Evolutionary conservation across 2,888 invertebrate genomes (phyloP).

Genomic region (Netelia fuscicornis): DNA sequence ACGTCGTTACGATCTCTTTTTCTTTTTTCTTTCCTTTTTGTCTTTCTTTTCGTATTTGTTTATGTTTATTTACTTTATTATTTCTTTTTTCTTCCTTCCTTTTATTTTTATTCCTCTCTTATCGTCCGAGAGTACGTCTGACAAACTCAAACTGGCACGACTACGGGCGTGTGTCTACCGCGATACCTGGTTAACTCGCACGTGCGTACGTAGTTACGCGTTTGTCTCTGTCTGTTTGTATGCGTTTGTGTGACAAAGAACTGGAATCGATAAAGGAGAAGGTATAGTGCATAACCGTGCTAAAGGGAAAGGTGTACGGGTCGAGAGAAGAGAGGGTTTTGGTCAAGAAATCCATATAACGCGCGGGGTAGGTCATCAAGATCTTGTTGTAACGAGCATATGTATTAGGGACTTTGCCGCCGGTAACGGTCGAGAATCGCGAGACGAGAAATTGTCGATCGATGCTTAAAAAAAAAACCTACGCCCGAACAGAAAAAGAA

Average conservation of each 20-base stretch:
- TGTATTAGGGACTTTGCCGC: neutral
- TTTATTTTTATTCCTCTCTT: neutral
- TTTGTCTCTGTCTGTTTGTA: neutral
- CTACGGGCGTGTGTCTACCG: neutral
- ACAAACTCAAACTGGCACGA: neutral
- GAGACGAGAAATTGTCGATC: constrained; percentile 35
- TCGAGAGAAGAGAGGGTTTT: constrained; percentile 53
- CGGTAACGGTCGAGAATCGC: neutral
- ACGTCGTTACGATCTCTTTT: neutral
- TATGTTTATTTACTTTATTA: neutral
- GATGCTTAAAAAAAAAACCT: neutral
- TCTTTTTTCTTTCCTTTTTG: neutral
- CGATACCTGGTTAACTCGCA: neutral
- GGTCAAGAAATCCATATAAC: constrained; percentile 62
- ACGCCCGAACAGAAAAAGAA: neutral
- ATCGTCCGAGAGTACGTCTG: constrained; percentile 11
- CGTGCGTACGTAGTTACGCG: neutral
- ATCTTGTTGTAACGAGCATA: constrained; percentile 23
- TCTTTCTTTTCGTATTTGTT: neutral
- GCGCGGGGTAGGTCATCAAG: constrained; percentile 52
- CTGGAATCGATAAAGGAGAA: constrained; percentile 42
- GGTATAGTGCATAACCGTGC: constrained; percentile 1
- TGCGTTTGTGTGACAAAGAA: neutral
- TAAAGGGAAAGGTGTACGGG: neutral
- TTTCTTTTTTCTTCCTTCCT: neutral